Conservation (phyloP, 2,797 vertebrate species). For the Mionectes olivaceus region DNA sequence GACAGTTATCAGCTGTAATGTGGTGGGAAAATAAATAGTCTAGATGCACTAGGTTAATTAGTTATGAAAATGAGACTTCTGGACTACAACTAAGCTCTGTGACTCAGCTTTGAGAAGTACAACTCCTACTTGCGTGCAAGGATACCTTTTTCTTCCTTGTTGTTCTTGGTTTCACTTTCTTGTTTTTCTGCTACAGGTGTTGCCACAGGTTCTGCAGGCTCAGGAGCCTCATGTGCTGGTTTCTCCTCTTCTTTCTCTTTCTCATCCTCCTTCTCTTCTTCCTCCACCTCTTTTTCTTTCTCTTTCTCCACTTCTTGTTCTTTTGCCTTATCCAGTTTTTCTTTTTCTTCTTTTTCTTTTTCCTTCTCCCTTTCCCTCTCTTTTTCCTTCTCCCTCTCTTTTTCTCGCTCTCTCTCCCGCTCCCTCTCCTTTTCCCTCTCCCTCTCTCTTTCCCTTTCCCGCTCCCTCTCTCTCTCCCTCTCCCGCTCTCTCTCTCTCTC, state of each 20-base stretch:
- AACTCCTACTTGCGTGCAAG: not conserved
- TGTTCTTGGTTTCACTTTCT: conserved; percentile 73
- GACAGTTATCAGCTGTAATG: not conserved
- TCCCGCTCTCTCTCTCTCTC: conserved; percentile 71
- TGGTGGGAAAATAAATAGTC: not conserved
- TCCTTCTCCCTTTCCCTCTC: conserved; percentile 63
- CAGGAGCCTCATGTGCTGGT: conserved; percentile 46
- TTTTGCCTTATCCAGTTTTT: conserved; percentile 33
- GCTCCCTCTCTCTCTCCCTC: conserved; percentile 29
- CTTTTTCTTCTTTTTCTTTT: conserved; percentile 64
- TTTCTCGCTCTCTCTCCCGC: conserved; percentile 23
- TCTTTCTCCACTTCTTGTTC: conserved; percentile 58
- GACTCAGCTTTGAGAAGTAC: not conserved
- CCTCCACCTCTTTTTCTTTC: conserved; percentile 49
- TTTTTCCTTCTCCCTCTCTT: conserved; percentile 58
- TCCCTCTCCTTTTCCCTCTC: conserved; percentile 67
- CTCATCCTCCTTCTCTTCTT: conserved; percentile 57
- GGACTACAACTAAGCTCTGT: not conserved
- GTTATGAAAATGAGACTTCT: not conserved
- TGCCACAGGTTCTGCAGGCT: conserved; percentile 61
- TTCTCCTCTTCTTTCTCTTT: conserved; percentile 52
- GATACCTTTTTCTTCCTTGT: conserved; percentile 72
- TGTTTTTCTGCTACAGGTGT: conserved; percentile 65
- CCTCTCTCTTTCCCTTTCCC: conserved; percentile 55
- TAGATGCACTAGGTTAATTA: not conserved